Evolutionary conservation across 2,113 vertebrate species (phyloP).

Genomic region (Tinamus guttatus): DNA sequence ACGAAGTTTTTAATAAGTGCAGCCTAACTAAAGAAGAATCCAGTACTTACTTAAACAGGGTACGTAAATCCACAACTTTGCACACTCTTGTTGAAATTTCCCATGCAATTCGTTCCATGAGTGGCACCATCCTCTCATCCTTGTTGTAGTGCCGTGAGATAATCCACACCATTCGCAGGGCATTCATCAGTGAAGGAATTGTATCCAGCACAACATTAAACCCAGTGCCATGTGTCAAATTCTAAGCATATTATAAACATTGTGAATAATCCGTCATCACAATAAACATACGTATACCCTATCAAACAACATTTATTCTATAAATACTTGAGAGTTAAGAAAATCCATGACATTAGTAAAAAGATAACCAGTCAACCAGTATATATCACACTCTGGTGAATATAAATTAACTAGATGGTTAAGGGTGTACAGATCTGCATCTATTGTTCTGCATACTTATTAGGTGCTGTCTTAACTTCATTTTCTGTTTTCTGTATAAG

Average conservation of each 20-base stretch:
- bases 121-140: conserved; percentile 86
- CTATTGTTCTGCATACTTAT: background rate
- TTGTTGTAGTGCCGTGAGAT: conserved; percentile 90
- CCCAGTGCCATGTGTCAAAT: conserved; percentile 69
- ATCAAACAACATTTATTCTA: background rate
- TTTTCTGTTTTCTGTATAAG: background rate
- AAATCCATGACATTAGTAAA: background rate
- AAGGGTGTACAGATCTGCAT: background rate
- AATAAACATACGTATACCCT: background rate
- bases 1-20: background rate
- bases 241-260: conserved; percentile 42
- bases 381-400: background rate
- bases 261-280: background rate
- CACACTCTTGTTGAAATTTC: conserved; percentile 85
- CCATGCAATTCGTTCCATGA: conserved; percentile 94
- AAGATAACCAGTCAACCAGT: background rate
- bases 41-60: conserved; percentile 84
- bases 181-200: conserved; percentile 87
- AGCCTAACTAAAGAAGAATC: background rate
- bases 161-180: conserved; percentile 89
- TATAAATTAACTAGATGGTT: background rate
- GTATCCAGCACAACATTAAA: conserved; percentile 82
- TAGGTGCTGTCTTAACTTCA: background rate
- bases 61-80: conserved; percentile 79
- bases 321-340: background rate